Percentiles rank a stretch among this genome's conserved stretches.
Conservation (phyloP, 2,888 invertebrate genomes). For the Lasioglossum zephyrum region DNA sequence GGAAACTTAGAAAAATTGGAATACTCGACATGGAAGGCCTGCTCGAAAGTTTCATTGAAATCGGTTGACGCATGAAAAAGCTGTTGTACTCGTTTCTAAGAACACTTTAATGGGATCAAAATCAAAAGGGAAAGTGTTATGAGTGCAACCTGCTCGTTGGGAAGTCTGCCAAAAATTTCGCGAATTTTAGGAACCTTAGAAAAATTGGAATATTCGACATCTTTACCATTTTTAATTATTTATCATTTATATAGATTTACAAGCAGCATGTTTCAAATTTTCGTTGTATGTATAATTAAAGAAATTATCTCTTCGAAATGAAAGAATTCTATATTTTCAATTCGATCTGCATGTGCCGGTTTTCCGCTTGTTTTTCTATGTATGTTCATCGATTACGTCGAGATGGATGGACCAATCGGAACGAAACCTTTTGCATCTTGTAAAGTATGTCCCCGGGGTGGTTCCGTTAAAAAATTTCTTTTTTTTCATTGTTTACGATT, state of each 20-base stretch:
- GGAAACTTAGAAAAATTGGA: neutral
- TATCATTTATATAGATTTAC: neutral
- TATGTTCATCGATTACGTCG: no score
- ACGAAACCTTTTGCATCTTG: no score
- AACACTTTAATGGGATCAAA: constrained; percentile 42
- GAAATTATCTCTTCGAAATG: no score
- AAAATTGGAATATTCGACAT: neutral
- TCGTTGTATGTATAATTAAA: neutral
- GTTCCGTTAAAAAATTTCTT: no score
- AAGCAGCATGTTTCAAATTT: neutral
- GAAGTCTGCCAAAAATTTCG: neutral
- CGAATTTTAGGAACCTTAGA: neutral
- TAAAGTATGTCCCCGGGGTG: no score
- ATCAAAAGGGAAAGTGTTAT: constrained; percentile 25
- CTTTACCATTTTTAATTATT: neutral
- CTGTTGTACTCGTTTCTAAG: constrained; percentile 4
- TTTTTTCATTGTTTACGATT: no score
- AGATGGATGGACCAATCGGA: no score
- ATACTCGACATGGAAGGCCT: neutral
- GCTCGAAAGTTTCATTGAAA: neutral
- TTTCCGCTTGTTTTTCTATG: no score
- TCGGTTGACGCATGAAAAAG: no score
- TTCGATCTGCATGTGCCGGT: no score
- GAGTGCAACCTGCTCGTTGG: neutral
- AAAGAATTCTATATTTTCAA: no score